These are phyloP conservation scores for Sylvia borin DNA, from an alignment of 2,797 vertebrate genomes.

Conservation along the genomic window DNA sequence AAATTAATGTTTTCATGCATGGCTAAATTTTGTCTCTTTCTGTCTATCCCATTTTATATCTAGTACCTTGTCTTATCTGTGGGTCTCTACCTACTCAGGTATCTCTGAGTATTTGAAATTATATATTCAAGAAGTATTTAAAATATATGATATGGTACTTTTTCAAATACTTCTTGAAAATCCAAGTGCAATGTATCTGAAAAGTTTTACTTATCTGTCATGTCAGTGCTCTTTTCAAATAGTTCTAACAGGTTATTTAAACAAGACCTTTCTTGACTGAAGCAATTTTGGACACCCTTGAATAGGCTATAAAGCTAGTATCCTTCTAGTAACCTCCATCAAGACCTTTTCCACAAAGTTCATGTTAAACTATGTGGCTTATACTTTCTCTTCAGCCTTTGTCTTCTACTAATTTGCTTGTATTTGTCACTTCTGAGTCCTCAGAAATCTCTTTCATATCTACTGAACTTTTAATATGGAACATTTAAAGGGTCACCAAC, in stretches of 20 bases:
- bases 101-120: too few species aligned
- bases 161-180: neutral
- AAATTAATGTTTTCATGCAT: neutral
- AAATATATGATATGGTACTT: neutral
- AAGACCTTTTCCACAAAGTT: neutral
- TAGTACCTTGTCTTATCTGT: neutral
- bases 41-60: neutral
- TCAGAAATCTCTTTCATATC: neutral
- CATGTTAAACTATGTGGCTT: neutral
- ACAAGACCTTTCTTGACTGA: neutral
- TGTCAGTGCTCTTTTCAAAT: conserved; percentile 2
- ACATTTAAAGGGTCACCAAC: neutral
- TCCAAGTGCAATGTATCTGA: neutral
- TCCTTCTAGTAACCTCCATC: neutral
- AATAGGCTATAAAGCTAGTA: neutral
- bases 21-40: neutral
- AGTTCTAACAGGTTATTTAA: conserved; percentile 6
- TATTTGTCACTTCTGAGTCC: neutral
- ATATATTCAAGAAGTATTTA: too few species aligned
- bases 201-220: neutral
- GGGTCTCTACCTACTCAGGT: neutral
- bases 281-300: neutral
- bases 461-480: neutral
- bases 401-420: neutral
- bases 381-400: neutral